Percentiles rank a stretch among this genome's conserved stretches.
Conservation (phyloP, 2,113 vertebrate species). For the Cacatua alba region DNA sequence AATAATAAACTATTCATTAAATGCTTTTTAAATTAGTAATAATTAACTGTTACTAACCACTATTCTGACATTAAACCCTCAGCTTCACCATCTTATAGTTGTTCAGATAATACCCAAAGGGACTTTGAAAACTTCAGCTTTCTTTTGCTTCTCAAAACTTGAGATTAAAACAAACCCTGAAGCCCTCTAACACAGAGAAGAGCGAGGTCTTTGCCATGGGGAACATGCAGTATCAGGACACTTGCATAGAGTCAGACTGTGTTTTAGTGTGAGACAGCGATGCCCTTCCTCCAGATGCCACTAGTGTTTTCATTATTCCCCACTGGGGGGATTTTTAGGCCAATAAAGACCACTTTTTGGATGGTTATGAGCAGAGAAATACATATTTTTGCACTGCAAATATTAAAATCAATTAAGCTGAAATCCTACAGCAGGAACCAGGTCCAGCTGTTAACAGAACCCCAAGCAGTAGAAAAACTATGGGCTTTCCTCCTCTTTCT, state of each 20-base stretch:
- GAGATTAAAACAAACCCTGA: not conserved
- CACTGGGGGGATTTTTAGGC: not conserved
- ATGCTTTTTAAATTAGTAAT: not conserved
- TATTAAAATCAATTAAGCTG: not conserved
- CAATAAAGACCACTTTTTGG: not conserved
- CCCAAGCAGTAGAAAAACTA: not conserved
- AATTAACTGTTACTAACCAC: not conserved
- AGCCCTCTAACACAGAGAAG: not conserved
- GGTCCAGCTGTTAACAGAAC: not conserved
- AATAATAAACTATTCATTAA: not conserved
- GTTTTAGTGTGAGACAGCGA: not conserved
- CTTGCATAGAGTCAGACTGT: not conserved
- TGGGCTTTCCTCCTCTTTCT: not conserved
- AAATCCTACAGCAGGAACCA: not conserved
- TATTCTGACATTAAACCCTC: not conserved
- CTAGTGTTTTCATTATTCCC: not conserved
- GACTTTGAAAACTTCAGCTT: not conserved
- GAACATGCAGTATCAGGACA: rapidly evolving
- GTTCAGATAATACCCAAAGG: not conserved
- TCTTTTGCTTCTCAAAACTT: not conserved
- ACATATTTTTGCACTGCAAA: not conserved
- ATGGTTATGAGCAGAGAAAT: not conserved
- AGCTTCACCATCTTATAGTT: not conserved
- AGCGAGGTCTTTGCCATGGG: not conserved
- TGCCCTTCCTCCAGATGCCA: not conserved